These are phyloP conservation scores for Orussus abietinus DNA, from an alignment of 1,140 invertebrate species.

Conservation along the genomic window DNA sequence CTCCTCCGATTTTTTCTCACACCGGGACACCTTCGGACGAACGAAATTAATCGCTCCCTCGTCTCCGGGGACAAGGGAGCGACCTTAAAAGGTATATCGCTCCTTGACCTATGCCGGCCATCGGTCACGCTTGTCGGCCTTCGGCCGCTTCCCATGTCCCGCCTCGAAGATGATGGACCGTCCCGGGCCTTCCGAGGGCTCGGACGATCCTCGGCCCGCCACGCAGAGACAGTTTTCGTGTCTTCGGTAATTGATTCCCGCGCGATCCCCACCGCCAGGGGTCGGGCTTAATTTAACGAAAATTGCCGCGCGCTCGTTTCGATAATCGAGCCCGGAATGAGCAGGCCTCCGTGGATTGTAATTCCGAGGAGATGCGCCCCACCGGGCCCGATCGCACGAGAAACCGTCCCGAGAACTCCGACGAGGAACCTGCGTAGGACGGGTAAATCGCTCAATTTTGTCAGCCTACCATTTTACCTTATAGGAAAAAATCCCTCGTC, in stretches of 20 bases:
- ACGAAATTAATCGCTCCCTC: too few relatives aligned
- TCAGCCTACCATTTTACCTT: too few relatives aligned
- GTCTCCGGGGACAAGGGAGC: too few relatives aligned
- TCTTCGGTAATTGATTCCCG: constrained; percentile 48
- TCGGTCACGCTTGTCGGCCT: constrained; percentile 14
- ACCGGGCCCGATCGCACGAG: too few relatives aligned
- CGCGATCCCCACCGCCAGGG: too few relatives aligned
- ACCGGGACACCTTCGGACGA: too few relatives aligned
- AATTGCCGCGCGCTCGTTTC: constrained; percentile 45
- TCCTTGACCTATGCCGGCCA: constrained; percentile 15
- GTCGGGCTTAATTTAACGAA: constrained; percentile 50
- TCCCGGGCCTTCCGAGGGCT: constrained; percentile 22
- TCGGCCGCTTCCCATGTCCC: constrained; percentile 23
- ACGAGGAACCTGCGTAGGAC: too few relatives aligned
- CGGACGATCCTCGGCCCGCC: constrained; percentile 7
- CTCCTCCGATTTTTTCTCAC: too few relatives aligned
- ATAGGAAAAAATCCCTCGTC: too few relatives aligned
- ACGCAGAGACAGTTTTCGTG: constrained; percentile 25
- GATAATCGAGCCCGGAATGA: constrained; percentile 36
- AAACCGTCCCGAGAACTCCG: constrained; percentile 36
- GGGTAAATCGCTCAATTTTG: too few relatives aligned
- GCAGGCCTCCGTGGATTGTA: constrained; percentile 50
- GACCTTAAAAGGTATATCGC: constrained; percentile 12
- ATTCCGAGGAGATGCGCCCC: too few relatives aligned
- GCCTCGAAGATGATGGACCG: constrained; percentile 24